phyloP scores from a whole-genome alignment of 2,797 vertebrate genomes.

The Sarcophilus harrisii region DNA sequence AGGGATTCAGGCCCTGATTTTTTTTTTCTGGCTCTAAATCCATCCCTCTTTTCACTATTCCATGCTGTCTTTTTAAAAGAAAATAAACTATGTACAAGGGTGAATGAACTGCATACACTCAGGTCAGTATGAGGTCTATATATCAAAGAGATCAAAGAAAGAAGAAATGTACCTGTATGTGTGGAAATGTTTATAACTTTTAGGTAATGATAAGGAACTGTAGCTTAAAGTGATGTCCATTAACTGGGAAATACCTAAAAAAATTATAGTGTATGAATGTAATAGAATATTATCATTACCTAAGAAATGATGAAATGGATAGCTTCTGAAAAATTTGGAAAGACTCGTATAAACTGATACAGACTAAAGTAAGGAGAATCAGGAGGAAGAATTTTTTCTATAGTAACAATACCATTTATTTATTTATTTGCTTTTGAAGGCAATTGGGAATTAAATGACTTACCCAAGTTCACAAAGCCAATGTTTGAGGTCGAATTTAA shows the following conservation, averaged over 20 bases:
- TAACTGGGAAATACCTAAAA: neutral
- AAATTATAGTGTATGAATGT: neutral
- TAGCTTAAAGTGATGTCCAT: neutral
- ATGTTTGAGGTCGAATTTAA: neutral
- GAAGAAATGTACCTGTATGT: neutral
- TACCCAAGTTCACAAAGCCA: neutral
- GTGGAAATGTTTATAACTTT: neutral
- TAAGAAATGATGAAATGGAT: neutral
- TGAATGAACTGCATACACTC: neutral
- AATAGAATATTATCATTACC: neutral
- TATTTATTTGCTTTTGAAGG: neutral
- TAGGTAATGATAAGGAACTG: neutral
- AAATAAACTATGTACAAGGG: neutral
- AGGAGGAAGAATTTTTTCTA: neutral
- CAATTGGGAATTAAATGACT: neutral
- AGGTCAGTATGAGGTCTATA: neutral
- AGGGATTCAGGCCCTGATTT: neutral
- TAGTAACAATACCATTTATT: neutral
- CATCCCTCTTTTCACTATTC: neutral
- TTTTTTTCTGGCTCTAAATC: neutral
- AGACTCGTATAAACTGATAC: neutral
- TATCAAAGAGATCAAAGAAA: neutral
- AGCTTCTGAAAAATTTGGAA: neutral
- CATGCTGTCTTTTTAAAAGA: neutral
- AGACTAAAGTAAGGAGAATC: neutral